Evolutionary conservation across 1,140 invertebrate genomes (phyloP).

Genomic region (Scaptomyza pallida): DNA sequence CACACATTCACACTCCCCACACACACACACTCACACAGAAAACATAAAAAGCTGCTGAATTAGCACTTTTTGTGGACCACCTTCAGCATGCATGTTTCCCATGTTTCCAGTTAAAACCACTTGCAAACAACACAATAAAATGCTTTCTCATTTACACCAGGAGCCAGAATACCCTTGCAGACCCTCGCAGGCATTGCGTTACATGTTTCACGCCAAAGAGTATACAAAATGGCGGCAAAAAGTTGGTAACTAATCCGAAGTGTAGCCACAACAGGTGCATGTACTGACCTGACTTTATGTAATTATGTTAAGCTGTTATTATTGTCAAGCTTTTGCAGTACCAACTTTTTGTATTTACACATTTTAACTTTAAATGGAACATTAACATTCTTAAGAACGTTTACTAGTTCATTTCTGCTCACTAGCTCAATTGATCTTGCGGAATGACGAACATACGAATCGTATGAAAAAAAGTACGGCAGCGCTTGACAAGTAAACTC

Average conservation of each 20-base stretch:
- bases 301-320: neutral
- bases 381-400: no score
- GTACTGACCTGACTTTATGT: neutral
- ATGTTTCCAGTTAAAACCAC: constrained; percentile 13
- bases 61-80: constrained; percentile 14
- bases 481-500: no score
- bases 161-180: neutral
- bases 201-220: neutral
- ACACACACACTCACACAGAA: neutral
- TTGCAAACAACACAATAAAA: constrained; percentile 8
- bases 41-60: constrained; percentile 41
- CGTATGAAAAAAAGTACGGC: no score
- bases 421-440: no score
- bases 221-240: neutral
- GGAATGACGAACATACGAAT: no score
- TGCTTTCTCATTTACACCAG: neutral
- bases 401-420: no score
- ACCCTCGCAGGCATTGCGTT: neutral
- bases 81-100: neutral
- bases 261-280: neutral
- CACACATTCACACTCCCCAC: constrained; percentile 1
- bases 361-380: neutral
- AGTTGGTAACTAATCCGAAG: neutral
- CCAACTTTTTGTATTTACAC: neutral
- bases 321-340: neutral